Evolutionary conservation across 2,113 vertebrate species (phyloP).

Genomic region (Steatornis caripensis): DNA sequence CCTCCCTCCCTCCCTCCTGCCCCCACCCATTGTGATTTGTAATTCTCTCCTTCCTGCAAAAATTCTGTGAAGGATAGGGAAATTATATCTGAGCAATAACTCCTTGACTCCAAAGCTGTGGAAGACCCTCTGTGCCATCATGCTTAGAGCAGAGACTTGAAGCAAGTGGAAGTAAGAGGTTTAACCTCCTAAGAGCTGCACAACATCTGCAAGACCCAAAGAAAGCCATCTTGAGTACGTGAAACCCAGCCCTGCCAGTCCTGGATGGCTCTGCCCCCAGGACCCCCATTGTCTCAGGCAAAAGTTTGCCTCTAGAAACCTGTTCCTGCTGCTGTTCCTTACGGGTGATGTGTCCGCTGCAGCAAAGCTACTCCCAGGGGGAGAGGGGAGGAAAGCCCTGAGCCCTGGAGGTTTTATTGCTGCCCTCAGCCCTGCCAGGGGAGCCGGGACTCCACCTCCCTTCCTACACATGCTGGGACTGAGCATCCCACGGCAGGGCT

Average conservation of each 20-base stretch:
- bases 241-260: background rate
- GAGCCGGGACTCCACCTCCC: background rate
- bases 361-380: background rate
- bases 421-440: background rate
- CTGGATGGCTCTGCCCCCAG: background rate
- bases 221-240: background rate
- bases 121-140: background rate
- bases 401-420: background rate
- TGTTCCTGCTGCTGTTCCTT: background rate
- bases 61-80: constrained; percentile 18
- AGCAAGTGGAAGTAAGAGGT: background rate
- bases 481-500: background rate
- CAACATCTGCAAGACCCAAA: background rate
- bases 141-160: background rate
- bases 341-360: background rate
- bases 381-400: background rate
- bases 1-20: background rate
- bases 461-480: background rate
- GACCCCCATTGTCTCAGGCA: background rate
- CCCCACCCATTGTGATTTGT: constrained; percentile 6
- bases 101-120: background rate
- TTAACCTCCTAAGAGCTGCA: background rate
- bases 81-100: constrained; percentile 5
- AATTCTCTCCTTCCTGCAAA: constrained; percentile 48
- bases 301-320: background rate